Conservation (phyloP, 2,888 invertebrate species). For the Pseudolycoriella hygida region DNA sequence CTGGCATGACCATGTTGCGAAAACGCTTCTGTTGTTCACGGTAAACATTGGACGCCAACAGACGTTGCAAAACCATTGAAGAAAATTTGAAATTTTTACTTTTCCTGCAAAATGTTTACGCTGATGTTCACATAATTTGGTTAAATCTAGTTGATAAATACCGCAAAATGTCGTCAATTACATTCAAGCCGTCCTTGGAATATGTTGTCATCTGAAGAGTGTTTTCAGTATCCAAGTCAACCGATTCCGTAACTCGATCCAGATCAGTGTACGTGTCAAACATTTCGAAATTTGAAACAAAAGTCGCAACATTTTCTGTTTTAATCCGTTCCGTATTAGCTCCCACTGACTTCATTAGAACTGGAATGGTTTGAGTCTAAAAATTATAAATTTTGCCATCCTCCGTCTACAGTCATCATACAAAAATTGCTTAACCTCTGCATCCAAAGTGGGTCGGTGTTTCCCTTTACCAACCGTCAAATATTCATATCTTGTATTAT, state of each 20-base stretch:
- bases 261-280: slow-evolving; percentile 45
- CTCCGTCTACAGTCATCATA: no score
- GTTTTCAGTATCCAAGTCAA: slow-evolving; percentile 28
- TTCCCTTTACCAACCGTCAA: slow-evolving; percentile 48
- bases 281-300: slow-evolving; percentile 64
- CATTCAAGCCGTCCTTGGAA: slow-evolving; percentile 15
- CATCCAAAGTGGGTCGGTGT: slow-evolving; percentile 43
- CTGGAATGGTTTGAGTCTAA: no score
- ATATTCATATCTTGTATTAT: slow-evolving; percentile 48
- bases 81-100: slow-evolving; percentile 37
- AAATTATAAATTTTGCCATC: no score
- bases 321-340: slow-evolving; percentile 38
- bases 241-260: slow-evolving; percentile 19
- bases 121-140: slow-evolving; percentile 13
- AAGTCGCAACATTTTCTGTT: slow-evolving; percentile 38
- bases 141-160: no score
- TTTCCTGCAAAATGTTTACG: slow-evolving; percentile 14
- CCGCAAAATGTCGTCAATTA: slow-evolving; percentile 6
- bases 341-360: slow-evolving; percentile 41
- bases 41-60: slow-evolving; percentile 49
- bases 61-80: slow-evolving; percentile 46
- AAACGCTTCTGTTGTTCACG: slow-evolving; percentile 49
- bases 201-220: slow-evolving; percentile 31
- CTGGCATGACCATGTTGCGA: slow-evolving; percentile 41
- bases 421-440: no score